Percentiles rank a stretch among this genome's conserved stretches.
Conservation (phyloP, 2,113 vertebrate genomes). For the Phrynosoma platyrhinos region DNA sequence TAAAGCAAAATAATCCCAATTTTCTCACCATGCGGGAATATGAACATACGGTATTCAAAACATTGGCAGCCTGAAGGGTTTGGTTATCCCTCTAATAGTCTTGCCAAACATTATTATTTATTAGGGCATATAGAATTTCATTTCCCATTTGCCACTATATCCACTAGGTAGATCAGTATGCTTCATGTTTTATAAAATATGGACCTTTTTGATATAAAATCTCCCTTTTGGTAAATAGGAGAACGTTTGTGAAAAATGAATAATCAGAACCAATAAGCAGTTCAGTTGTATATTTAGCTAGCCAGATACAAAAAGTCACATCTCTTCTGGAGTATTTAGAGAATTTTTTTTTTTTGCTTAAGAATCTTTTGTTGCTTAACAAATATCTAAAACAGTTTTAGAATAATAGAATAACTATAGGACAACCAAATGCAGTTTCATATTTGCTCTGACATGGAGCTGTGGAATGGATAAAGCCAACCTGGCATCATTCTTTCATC, state of each 20-base stretch:
- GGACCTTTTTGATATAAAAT: not conserved
- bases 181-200: not conserved
- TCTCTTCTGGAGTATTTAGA: not conserved
- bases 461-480: too few species aligned
- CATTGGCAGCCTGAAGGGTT: not conserved
- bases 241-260: not conserved
- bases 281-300: too few species aligned
- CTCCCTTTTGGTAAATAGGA: not conserved
- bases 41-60: not conserved
- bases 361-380: not conserved
- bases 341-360: too few species aligned
- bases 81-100: not conserved
- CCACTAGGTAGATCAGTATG: not conserved
- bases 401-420: too few species aligned
- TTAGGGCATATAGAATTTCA: not conserved
- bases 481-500: too few species aligned
- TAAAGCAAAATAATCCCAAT: constrained; percentile 4
- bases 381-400: not conserved
- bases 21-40: constrained; percentile 23
- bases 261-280: not conserved
- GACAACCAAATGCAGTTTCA: too few species aligned
- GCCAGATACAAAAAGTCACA: too few species aligned
- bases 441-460: too few species aligned
- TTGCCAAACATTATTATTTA: constrained; percentile 1
- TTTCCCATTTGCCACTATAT: not conserved